Evolutionary conservation across 2,113 vertebrate species (phyloP).

Genomic region (Barnardius zonarius): DNA sequence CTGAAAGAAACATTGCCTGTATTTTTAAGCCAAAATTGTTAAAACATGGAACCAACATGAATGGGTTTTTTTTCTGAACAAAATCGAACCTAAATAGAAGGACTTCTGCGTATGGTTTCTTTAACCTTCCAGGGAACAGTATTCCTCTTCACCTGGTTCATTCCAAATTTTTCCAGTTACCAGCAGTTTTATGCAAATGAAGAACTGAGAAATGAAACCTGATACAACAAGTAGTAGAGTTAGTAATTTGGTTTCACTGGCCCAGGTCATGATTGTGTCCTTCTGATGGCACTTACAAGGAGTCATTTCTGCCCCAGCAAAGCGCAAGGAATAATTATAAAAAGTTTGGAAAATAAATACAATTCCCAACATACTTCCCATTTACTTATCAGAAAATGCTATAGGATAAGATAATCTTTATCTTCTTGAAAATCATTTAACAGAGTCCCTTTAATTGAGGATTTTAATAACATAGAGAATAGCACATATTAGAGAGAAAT

Average conservation of each 20-base stretch:
- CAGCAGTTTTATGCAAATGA: neutral
- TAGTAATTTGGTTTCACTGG: neutral
- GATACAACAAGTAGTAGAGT: neutral
- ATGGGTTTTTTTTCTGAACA: neutral
- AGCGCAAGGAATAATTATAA: neutral
- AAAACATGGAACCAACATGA: accelerated
- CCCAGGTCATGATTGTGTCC: neutral
- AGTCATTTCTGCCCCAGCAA: neutral
- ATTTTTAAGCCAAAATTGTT: neutral
- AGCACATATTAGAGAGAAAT: neutral
- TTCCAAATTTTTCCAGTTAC: neutral
- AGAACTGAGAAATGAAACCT: neutral
- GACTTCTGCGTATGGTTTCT: neutral
- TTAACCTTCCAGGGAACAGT: neutral
- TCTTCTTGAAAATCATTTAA: neutral
- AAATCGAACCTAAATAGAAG: neutral
- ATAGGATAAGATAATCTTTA: neutral
- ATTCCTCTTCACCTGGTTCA: neutral
- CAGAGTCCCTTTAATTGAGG: neutral
- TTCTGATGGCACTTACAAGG: neutral
- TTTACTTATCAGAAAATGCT: neutral
- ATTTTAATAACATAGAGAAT: neutral
- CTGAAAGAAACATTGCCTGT: neutral
- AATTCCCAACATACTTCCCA: neutral
- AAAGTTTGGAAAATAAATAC: neutral